Percentiles rank a stretch among this genome's conserved stretches.
phyloP scores from a whole-genome alignment of 2,797 vertebrate genomes.

The Lithobates sylvaticus region DNA sequence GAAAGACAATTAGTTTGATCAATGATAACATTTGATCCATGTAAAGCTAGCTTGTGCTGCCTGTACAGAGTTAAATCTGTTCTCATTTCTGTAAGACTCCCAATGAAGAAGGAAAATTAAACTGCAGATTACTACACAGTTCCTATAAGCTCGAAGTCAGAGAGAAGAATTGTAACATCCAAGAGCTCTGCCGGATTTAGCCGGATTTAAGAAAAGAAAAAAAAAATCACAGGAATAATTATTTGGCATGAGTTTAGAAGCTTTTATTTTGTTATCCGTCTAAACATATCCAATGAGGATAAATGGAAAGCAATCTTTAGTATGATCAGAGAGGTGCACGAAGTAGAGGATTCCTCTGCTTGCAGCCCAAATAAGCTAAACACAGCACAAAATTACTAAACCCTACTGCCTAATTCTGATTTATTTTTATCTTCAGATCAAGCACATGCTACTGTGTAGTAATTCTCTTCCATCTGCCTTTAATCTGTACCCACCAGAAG shows the following conservation, averaged over 20 bases:
- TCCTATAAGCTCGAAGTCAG: slow-evolving; percentile 55
- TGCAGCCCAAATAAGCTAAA: slow-evolving; percentile 44
- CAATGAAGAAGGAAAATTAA: slow-evolving; percentile 57
- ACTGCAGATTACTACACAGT: slow-evolving; percentile 58
- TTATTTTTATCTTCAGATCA: slow-evolving; percentile 58
- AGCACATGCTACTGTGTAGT: slow-evolving; percentile 38
- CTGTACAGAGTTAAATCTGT: slow-evolving; percentile 51
- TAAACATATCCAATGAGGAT: slow-evolving; percentile 57
- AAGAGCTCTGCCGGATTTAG: slow-evolving; percentile 56
- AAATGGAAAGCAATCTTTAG: slow-evolving; percentile 52
- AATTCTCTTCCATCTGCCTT: slow-evolving; percentile 52
- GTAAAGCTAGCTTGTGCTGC: neutral
- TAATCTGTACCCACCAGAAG: slow-evolving; percentile 41
- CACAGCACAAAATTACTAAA: slow-evolving; percentile 48
- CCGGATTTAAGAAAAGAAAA: slow-evolving; percentile 56
- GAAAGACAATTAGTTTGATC: neutral
- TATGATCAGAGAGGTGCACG: slow-evolving; percentile 45
- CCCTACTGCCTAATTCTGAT: slow-evolving; percentile 45
- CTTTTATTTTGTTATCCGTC: slow-evolving; percentile 55
- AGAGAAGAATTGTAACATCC: slow-evolving; percentile 53
- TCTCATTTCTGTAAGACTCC: slow-evolving; percentile 50
- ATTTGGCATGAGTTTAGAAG: slow-evolving; percentile 54
- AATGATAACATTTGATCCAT: neutral
- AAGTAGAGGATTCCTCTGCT: slow-evolving; percentile 31
- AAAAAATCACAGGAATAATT: slow-evolving; percentile 59